Evolutionary conservation across 2,797 vertebrate genomes (phyloP).

Genomic region (Hydrolagus colliei): DNA sequence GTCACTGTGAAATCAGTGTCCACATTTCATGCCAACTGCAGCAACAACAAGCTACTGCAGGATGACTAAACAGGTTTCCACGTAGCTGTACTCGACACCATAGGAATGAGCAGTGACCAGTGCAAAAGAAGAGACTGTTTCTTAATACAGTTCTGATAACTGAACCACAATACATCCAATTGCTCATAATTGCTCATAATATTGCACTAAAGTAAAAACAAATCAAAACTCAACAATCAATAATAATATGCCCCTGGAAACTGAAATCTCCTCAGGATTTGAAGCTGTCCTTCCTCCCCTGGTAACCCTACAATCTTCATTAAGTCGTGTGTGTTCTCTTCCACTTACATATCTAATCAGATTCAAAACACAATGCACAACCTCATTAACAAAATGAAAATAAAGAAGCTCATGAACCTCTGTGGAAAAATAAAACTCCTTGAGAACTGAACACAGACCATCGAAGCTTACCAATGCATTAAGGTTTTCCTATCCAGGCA

Average conservation of each 20-base stretch:
- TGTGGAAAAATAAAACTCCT: no score
- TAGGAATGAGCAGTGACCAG: background rate
- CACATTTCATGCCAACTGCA: background rate
- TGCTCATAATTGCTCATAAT: background rate
- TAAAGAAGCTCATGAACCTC: no score
- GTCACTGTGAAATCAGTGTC: background rate
- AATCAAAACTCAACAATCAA: background rate
- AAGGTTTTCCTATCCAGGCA: constrained; percentile 7
- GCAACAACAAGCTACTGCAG: background rate
- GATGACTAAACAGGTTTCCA: background rate
- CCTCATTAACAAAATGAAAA: background rate
- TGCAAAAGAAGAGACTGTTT: background rate
- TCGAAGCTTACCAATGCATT: background rate
- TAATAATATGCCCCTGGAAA: background rate
- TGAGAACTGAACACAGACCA: background rate
- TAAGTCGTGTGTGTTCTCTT: no score
- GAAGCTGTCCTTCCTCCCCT: no score
- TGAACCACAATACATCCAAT: background rate
- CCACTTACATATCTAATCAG: background rate
- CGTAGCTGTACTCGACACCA: background rate
- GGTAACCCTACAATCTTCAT: background rate
- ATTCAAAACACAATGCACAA: background rate
- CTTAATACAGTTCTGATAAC: background rate
- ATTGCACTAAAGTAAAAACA: background rate
- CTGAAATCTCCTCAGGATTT: background rate